These are phyloP conservation scores for Drosophila neotestacea DNA, from an alignment of 2,888 invertebrate species.

Conservation along the genomic window DNA sequence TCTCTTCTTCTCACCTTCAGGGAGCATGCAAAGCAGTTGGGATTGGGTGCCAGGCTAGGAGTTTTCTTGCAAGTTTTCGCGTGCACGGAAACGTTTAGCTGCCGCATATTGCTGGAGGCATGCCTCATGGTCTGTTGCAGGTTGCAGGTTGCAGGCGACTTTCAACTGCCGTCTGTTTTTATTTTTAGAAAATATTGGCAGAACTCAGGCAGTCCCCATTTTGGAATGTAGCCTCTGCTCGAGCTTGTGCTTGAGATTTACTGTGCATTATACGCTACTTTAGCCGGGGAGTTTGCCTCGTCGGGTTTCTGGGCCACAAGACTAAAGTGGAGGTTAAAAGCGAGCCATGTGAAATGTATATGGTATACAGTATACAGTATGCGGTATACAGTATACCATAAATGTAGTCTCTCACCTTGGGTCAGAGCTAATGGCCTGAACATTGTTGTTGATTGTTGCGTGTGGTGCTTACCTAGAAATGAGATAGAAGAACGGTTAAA, in stretches of 20 bases:
- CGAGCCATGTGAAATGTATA: conserved; percentile 20
- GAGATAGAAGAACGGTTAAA: background rate
- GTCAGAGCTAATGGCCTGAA: conserved; percentile 42
- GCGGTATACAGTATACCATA: conserved; percentile 23
- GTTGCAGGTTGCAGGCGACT: conserved; percentile 18
- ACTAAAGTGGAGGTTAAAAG: conserved; percentile 29
- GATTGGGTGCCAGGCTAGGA: conserved; percentile 18
- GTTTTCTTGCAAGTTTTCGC: conserved; percentile 59
- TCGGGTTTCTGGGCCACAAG: conserved; percentile 13
- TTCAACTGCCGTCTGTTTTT: conserved; percentile 67
- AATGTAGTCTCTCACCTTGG: conserved; percentile 48
- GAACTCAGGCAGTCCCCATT: conserved; percentile 33
- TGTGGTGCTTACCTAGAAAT: conserved; percentile 48
- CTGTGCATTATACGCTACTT: conserved; percentile 66
- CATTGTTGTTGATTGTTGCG: conserved; percentile 37
- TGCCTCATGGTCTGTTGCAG: conserved; percentile 43
- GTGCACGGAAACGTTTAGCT: conserved; percentile 78
- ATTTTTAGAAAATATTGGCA: conserved; percentile 79
- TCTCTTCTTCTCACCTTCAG: background rate
- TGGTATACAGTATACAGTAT: background rate
- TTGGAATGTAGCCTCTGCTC: conserved; percentile 26
- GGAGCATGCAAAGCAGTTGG: conserved; percentile 54
- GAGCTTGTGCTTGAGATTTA: conserved; percentile 50
- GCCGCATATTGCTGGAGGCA: conserved; percentile 69
- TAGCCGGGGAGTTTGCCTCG: conserved; percentile 16